Percentiles rank a stretch among this genome's conserved stretches.
Conservation (phyloP, 2,113 vertebrate species). For the Peromyscus maniculatus region DNA sequence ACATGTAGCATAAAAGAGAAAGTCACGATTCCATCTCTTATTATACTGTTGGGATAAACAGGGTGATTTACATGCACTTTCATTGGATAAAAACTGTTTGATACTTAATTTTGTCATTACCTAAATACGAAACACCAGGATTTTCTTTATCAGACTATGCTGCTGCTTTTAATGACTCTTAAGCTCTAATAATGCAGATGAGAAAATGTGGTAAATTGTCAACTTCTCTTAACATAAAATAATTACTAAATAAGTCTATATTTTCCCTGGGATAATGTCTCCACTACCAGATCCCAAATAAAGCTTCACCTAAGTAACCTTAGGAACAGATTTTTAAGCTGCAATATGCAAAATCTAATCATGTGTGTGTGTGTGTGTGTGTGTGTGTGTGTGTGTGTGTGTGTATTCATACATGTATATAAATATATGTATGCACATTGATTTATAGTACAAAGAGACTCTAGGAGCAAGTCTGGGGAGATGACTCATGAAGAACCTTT, state of each 20-base stretch:
- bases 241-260: slow-evolving; percentile 75
- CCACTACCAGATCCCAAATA: slow-evolving; percentile 40
- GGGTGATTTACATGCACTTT: slow-evolving; percentile 72
- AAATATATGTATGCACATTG: no score
- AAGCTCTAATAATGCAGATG: slow-evolving; percentile 77
- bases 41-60: neutral
- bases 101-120: slow-evolving; percentile 24
- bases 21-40: slow-evolving; percentile 54
- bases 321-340: slow-evolving; percentile 49
- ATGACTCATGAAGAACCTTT: neutral
- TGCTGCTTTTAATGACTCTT: slow-evolving; percentile 78
- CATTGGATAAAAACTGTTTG: slow-evolving; percentile 55
- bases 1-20: neutral
- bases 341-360: neutral
- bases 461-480: neutral
- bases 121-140: slow-evolving; percentile 53
- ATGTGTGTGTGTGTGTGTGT: no score
- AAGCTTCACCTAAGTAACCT: slow-evolving; percentile 68
- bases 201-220: slow-evolving; percentile 79
- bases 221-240: slow-evolving; percentile 79
- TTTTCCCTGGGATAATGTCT: slow-evolving; percentile 77
- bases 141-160: slow-evolving; percentile 69
- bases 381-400: no score
- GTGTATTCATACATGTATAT: no score
- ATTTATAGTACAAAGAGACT: neutral